Base-by-base conservation (phyloP, 2,113 vertebrate species). In the Leuciscus idus region DNA sequence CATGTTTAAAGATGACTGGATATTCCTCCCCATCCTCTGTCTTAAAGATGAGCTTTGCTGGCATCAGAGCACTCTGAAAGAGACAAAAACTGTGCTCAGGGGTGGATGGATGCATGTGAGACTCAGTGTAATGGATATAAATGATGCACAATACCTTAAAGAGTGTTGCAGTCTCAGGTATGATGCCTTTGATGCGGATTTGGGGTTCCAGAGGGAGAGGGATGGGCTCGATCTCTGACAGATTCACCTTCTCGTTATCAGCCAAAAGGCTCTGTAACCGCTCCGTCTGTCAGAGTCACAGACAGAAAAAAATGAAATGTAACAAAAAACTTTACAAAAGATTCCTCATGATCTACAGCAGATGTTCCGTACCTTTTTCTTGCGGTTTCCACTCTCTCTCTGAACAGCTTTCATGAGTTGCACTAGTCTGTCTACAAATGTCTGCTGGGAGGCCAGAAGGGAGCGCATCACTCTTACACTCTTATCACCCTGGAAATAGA, bases 361-460 rank as follows among this genome's bases (percentile, higher is more conserved):
- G 28, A 43, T 11, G 30, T 19, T 57, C 2, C 72, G n/a, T 72
- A 95, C 98, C 97, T 99, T 99, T 90, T 99, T 99, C 91, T 98
- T 99, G 70, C 98, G 97, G 88, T 99, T 99, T 2, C 98, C 98
- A 17, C 98, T 99, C 93, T 99, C 98, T 84, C 98, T 95, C 87
- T 99, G 98, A 78, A 99, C 98, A 0, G 98, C 98, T 84, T 99
- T 99, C 98, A 99, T 99, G 83, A 99, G 95, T 87, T 98, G 97
- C 89, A 99, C 98, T 87, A 99, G 93, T 6, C 97, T 92, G 93
- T 99, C 97, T 15, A 99, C 98, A 89, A 99, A 99, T 0, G 98
- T 99, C 93, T 99, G 98, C 92, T 99, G 98, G 21, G 98, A 95
- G 0, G 98, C 98, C 90, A 99, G 86, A 83, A 98, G 94, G 0